phyloP scores from a whole-genome alignment of 2,113 vertebrate species.

The Oxyruncus cristatus region DNA sequence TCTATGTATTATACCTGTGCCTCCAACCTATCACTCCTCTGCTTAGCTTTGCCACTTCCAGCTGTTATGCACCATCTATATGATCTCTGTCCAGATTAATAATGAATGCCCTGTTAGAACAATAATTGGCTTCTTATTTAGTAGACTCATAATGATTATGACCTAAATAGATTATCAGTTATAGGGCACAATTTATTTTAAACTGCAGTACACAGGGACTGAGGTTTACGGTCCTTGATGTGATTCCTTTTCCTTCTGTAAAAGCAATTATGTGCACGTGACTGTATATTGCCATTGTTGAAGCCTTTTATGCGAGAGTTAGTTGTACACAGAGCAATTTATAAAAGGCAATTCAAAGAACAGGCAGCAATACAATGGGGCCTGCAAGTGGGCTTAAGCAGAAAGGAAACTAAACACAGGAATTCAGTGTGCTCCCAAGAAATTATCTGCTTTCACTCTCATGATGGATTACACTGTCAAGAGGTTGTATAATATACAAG shows the following conservation, averaged over 20 bases:
- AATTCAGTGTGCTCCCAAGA: background rate
- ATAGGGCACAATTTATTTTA: constrained; percentile 9
- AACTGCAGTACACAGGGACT: background rate
- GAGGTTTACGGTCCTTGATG: constrained; percentile 9
- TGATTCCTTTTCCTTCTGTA: constrained; percentile 14
- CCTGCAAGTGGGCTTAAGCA: background rate
- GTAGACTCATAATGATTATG: background rate
- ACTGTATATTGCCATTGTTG: background rate
- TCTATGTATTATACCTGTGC: background rate
- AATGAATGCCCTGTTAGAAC: constrained; percentile 13
- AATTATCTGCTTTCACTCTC: background rate
- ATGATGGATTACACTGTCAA: background rate
- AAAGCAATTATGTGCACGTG: constrained; percentile 29
- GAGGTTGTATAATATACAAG: background rate
- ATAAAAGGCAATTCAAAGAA: background rate
- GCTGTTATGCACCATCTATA: background rate
- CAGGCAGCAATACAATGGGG: background rate
- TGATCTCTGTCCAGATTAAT: background rate
- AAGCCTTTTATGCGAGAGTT: background rate
- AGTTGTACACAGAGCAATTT: background rate
- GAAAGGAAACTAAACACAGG: background rate
- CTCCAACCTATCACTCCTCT: background rate
- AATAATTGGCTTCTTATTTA: constrained; percentile 47
- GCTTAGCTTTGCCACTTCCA: background rate
- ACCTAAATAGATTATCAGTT: background rate